phyloP scores from a whole-genome alignment of 1,140 invertebrate genomes.

The Achatina immaculata region DNA sequence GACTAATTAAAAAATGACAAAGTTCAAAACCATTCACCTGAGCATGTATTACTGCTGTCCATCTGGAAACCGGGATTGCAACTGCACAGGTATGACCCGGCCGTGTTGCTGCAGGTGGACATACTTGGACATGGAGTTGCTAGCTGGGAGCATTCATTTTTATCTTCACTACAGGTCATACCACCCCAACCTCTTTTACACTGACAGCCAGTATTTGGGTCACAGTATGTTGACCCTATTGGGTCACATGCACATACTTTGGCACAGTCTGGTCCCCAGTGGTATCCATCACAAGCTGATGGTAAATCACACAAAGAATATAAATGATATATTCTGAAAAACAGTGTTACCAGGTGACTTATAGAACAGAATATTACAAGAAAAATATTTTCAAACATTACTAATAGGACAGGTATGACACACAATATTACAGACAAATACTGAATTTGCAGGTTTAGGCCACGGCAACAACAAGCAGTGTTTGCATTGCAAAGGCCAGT shows the following conservation, averaged over 20 bases:
- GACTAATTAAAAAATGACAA: no score
- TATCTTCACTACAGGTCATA: constrained; percentile 24
- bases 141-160: constrained; percentile 37
- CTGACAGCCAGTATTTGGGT: constrained; percentile 29
- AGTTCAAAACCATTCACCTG: no score
- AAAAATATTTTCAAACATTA: not conserved
- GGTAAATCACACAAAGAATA: not conserved
- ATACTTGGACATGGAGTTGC: not conserved
- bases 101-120: constrained; percentile 27
- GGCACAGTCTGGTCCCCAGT: constrained; percentile 32
- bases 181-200: constrained; percentile 41
- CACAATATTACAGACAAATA: no score
- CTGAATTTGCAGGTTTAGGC: no score
- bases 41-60: not conserved
- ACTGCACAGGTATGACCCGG: constrained; percentile 23
- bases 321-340: not conserved
- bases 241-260: constrained; percentile 32
- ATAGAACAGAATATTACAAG: not conserved
- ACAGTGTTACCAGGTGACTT: no score
- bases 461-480: no score
- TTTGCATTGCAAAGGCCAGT: no score
- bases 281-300: constrained; percentile 17
- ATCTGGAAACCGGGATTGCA: constrained; percentile 22
- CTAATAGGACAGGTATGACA: no score
- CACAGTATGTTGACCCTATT: not conserved